Base-by-base conservation (phyloP, 2,797 vertebrate species). In the Crocodylus rhombifer region DNA sequence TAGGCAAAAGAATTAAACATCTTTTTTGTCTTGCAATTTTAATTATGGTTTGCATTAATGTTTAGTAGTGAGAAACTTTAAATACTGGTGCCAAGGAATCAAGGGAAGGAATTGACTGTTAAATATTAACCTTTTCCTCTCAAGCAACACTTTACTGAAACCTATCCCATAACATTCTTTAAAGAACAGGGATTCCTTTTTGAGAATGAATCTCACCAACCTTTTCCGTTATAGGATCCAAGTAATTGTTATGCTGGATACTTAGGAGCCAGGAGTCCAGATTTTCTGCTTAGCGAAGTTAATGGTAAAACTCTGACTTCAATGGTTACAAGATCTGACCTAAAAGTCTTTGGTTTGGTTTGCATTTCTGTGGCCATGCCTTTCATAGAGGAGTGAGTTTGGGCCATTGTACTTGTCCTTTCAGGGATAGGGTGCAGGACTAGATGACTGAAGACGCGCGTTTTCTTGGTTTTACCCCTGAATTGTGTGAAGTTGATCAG, bases 311-410 rank as follows among this genome's bases (percentile, higher is more conserved):
- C 13, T 8, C 17, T 18, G 51, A 1, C 2, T 5, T 18, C 21
- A 3, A 1, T 4, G 20, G 26, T 58, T 61, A 9, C 17, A 7
- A 42, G n/a, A 6, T 11, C 3, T 64, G n/a, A 18, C n/a, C 14
- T 4, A 14, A 17, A 82, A 5, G 42, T 1, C 12, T 0, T 1
- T 42, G 28, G 8, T 3, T 58, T n/a, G n/a, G 2, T 2, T 23
- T 18, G 7, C 1, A 14, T 23, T 64, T 2, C 30, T 20, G 14
- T 10, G 5, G 80, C 21, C 16, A 2, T 7, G 4, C 15, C 14
- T 15, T 17, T 20, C 2, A 2, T 8, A 42, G 36, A 33, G 42
- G 2, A 8, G 36, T 4, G 36, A 20, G 63, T n/a, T 55, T 30
- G 17, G 28, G 16, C 5, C 7, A 1, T 26, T 63, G 33, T 21